Evolutionary conservation across 1,140 invertebrate genomes (phyloP).

Genomic region (Drosophila arawakana): DNA sequence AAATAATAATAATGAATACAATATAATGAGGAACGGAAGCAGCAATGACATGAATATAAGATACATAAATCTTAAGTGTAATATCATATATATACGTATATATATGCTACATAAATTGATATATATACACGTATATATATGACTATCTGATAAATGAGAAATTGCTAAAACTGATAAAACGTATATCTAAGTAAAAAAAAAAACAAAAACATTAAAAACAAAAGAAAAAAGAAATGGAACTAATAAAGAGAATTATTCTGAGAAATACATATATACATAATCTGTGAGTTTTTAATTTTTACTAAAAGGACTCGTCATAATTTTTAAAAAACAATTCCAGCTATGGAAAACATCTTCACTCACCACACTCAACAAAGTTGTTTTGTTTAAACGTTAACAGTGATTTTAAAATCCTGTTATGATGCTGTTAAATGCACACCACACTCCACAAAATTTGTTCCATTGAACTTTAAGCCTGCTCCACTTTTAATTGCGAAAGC

Average conservation of each 20-base stretch:
- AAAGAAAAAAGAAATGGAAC: conserved; percentile 72
- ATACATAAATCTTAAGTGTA: conserved; percentile 65
- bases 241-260: conserved; percentile 83
- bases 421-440: too few species aligned
- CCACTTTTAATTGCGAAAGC: neutral
- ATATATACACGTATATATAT: conserved; percentile 46
- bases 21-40: conserved; percentile 46
- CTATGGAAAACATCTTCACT: too few species aligned
- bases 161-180: conserved; percentile 76
- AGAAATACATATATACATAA: conserved; percentile 59
- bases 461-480: neutral
- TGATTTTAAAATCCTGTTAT: too few species aligned
- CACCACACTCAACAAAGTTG: too few species aligned
- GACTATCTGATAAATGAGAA: conserved; percentile 74
- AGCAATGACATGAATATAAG: conserved; percentile 65
- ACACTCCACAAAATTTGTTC: too few species aligned
- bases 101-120: conserved; percentile 29
- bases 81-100: conserved; percentile 68
- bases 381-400: too few species aligned
- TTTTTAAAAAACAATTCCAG: too few species aligned
- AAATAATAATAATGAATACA: conserved; percentile 37
- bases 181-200: conserved; percentile 67
- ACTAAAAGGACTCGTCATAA: too few species aligned
- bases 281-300: conserved; percentile 10
- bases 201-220: conserved; percentile 25